Base-by-base conservation (phyloP, 1,140 invertebrate species). In the Condylostylus longicornis region DNA sequence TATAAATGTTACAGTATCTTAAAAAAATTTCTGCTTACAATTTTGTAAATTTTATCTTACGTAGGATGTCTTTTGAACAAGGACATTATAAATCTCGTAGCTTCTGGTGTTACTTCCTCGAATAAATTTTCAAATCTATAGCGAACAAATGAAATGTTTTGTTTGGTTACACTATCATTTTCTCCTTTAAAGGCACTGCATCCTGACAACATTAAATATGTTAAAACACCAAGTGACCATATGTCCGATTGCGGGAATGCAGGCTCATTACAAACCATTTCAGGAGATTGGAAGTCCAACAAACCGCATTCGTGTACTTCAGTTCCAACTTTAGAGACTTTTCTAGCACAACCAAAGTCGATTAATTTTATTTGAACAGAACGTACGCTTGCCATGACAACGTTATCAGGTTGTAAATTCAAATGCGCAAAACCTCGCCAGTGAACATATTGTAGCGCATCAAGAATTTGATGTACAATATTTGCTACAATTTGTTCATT, bases 91-190 rank as follows among this genome's bases (percentile, higher is more conserved):
- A 98, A 97, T 40, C 90, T 70, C 0, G 91, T 83, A 4, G 79
- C 83, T 63, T 98, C 94, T 58, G 89, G 87, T 12, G 86, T 91
- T 18, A 94, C 74, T 62, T 95, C 89, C 49, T 91, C 88, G 57
- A 82, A 94, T 0, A 98, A 70, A 63, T 91, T 75, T 51, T 96
- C 90, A 51, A 93, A 95, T 53, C 90, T 72, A 59, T 89, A 98
- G 38, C 93, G 71, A 5, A 95, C 89, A 66, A 81, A 93, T 20
- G 77, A 74, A 40, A 97, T 88, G 59, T 97, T 96, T 51, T 87
- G 77, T 41, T 77, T 74, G 1, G 88, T 94, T 56, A 95, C 88
- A 18, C 79, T 71, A 33, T 82, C 75, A 44, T 77, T 78, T 17
- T 70, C 68, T 5, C 87, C 90, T 33, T 71, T 67, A 75, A 96